A percentile compares a stretch with the other conserved stretches of the same genome.
Evolutionary conservation across 2,113 vertebrate genomes (phyloP).

Genomic region (Leucosticte australis): DNA sequence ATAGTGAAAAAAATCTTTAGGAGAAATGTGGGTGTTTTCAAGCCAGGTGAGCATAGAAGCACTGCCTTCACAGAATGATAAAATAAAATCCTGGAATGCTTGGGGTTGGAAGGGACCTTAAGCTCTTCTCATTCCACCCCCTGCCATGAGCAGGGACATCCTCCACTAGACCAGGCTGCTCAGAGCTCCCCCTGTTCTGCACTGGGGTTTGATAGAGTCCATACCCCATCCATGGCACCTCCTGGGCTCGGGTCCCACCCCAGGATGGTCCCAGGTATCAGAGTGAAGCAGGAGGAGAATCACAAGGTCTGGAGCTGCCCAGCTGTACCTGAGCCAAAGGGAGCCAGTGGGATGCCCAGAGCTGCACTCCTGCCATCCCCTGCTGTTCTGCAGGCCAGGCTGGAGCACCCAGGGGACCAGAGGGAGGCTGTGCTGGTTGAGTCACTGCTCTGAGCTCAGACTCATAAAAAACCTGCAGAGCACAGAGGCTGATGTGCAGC

Average conservation of each 20-base stretch:
- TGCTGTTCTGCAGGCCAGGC: background rate
- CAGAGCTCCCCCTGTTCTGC: background rate
- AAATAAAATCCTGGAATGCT: background rate
- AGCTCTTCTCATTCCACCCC: background rate
- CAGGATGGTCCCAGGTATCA: background rate
- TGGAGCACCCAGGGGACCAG: background rate
- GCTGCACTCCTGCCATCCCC: background rate
- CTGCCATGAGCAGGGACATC: background rate
- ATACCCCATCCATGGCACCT: background rate
- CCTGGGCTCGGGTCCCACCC: background rate
- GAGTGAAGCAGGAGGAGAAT: background rate
- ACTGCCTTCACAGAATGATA: background rate
- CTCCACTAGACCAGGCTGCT: background rate
- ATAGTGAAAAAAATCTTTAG: background rate
- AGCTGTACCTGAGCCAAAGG: background rate
- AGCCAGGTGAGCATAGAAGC: background rate
- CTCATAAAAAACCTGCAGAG: background rate
- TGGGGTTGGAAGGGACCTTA: background rate
- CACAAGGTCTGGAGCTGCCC: background rate
- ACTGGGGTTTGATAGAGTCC: background rate
- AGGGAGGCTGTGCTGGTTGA: background rate
- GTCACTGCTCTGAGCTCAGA: slow-evolving; percentile 6
- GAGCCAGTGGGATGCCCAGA: background rate
- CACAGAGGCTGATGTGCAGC: background rate
- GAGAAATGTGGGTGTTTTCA: background rate